These are phyloP conservation scores for Cerastis rubricosa DNA, from an alignment of 2,888 invertebrate species.

Conservation along the genomic window DNA sequence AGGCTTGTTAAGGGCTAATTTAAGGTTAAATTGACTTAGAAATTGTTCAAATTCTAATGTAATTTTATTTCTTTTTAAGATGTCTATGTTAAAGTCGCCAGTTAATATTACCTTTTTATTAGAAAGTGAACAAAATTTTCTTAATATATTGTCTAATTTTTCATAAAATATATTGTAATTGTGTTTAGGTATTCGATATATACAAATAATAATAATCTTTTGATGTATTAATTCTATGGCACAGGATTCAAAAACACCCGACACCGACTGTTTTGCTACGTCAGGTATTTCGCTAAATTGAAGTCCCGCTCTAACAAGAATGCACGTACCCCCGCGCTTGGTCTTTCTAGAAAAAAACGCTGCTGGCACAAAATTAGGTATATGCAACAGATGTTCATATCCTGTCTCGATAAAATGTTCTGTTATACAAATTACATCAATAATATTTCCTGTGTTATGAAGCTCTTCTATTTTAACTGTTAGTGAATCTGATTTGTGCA, in stretches of 20 bases:
- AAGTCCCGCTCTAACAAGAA: background rate
- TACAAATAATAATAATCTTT: background rate
- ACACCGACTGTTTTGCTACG: background rate
- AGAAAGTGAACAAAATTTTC: background rate
- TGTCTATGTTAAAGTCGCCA: too few relatives aligned
- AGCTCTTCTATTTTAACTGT: too few relatives aligned
- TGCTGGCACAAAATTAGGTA: too few relatives aligned
- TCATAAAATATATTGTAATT: background rate
- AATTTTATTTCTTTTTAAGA: background rate
- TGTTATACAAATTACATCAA: too few relatives aligned
- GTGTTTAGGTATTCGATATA: background rate
- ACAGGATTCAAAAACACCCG: background rate
- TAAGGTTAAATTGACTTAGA: background rate
- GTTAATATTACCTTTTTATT: background rate
- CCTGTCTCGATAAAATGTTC: too few relatives aligned
- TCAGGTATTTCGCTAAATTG: background rate
- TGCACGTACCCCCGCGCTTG: background rate
- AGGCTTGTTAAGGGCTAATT: background rate
- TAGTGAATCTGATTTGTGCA: too few relatives aligned
- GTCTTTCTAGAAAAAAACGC: too few relatives aligned
- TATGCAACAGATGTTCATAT: too few relatives aligned
- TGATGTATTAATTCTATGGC: background rate
- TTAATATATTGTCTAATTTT: background rate
- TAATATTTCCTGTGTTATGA: too few relatives aligned
- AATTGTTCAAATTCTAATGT: background rate